Evolutionary conservation across 1,140 invertebrate species (phyloP), one percentile per base, ranked within the genome.

Genomic region (Lithobius niger): DNA sequence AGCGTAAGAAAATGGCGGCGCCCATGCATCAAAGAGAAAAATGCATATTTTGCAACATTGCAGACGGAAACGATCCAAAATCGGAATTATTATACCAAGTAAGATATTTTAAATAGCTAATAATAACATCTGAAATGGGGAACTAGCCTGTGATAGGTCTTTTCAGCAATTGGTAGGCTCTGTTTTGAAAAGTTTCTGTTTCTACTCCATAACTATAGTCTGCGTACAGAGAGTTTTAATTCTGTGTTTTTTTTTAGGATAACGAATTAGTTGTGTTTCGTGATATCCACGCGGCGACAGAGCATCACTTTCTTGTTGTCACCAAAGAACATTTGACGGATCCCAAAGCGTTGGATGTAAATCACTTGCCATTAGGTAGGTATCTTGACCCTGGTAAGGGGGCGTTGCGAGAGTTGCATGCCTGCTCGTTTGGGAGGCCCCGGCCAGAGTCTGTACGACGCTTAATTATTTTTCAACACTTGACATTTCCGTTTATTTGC

Each of bases 271-370:
- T 83, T 16, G 82, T 86, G 27, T 89, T 94, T 65, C 78, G 78
- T 53, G 89, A 93, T 66, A 91, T 91, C 28, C 79, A 80, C 66
- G 89, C 90, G 18, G 87, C 82, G 0, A 78, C 86, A 0, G 76
- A 76, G 19, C 79, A 85, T 71, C 90, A 95, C 70, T 83, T 83
- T 65, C 75, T 94, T 36, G 79, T 86, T 40, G 74, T 91, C 25
- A 79, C 89, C 0, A 87, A 83, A 65, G 68, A 72, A 19, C 90
- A 94, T 69, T 81, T 88, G 49, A 69, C 71, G 43, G 82, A 86
- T 73, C 78, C 80, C 0, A 88, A 86, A 65, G 62, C 65, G 24
- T 74, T 93, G 21, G 76, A 69, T 21, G 57, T 71, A n/a, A 67
- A 75, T 18, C 76, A 92, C 66, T 77, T 79, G 18, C 10, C 15